Conservation (phyloP, 2,888 invertebrate species). For the Digitonthophagus gazella region DNA sequence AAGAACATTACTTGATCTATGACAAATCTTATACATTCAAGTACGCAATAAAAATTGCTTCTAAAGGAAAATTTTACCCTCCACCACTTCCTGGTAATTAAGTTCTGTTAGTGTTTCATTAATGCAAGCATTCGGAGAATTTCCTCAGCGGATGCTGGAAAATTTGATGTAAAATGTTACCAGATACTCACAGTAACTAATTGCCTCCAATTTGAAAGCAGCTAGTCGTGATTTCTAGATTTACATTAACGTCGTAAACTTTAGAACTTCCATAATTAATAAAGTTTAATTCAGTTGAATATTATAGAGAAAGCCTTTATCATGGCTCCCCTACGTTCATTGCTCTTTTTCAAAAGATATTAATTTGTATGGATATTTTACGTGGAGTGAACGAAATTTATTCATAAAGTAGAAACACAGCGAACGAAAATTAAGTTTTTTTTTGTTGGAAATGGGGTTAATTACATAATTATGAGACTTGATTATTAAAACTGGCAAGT, state of each 20-base stretch:
- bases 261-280: conserved; percentile 14
- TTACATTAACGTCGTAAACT: conserved; percentile 13
- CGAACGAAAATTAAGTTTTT: too few species aligned
- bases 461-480: too few species aligned
- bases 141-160: not conserved
- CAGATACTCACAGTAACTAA: conserved; percentile 8
- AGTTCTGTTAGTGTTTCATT: not conserved
- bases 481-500: too few species aligned
- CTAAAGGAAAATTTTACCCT: not conserved
- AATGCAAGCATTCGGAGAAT: not conserved
- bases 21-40: not conserved
- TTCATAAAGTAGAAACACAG: too few species aligned
- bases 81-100: not conserved
- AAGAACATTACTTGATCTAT: too few species aligned
- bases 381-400: too few species aligned
- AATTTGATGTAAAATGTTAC: conserved; percentile 12
- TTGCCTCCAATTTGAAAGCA: conserved; percentile 6
- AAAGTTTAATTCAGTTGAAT: conserved; percentile 13
- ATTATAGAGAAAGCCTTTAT: not conserved
- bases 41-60: not conserved
- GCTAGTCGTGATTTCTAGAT: conserved; percentile 15
- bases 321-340: not conserved
- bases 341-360: not conserved
- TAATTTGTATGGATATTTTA: not conserved
- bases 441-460: not conserved